Evolutionary conservation across 2,797 vertebrate genomes (phyloP).

Genomic region (Caiman crocodilus): DNA sequence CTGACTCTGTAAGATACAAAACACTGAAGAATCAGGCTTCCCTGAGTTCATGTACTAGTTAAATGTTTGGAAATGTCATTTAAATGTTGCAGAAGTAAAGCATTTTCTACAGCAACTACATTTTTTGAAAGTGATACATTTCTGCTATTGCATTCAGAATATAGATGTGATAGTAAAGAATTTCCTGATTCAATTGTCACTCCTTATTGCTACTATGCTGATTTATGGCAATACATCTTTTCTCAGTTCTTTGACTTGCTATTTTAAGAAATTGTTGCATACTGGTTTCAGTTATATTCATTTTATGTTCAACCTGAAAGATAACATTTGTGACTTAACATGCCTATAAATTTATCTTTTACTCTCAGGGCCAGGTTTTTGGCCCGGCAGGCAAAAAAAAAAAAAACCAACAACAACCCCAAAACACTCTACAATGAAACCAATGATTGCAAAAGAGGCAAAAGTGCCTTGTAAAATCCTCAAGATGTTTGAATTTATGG

Average conservation of each 20-base stretch:
- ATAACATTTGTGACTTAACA: background rate
- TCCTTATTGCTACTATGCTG: background rate
- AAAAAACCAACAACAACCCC: too few species aligned
- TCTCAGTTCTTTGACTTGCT: background rate
- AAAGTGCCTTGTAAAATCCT: background rate
- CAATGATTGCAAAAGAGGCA: background rate
- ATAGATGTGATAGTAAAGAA: background rate
- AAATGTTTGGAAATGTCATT: background rate
- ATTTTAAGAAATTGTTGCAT: background rate
- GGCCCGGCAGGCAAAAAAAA: background rate
- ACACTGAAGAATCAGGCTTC: background rate
- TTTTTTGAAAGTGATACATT: background rate
- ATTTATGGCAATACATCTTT: background rate
- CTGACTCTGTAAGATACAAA: background rate
- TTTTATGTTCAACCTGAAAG: background rate
- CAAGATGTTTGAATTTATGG: background rate
- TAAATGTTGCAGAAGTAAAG: background rate
- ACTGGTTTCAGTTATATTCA: slow-evolving; percentile 1
- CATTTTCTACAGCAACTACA: background rate
- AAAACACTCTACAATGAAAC: background rate
- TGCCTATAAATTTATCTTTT: background rate
- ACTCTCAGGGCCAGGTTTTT: background rate
- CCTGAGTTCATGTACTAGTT: background rate
- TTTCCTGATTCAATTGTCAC: background rate
- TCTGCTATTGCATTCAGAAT: background rate